Percentiles rank a stretch among this genome's conserved stretches.
Evolutionary conservation across 1,140 invertebrate genomes (phyloP).

Genomic region (Formica selysi): DNA sequence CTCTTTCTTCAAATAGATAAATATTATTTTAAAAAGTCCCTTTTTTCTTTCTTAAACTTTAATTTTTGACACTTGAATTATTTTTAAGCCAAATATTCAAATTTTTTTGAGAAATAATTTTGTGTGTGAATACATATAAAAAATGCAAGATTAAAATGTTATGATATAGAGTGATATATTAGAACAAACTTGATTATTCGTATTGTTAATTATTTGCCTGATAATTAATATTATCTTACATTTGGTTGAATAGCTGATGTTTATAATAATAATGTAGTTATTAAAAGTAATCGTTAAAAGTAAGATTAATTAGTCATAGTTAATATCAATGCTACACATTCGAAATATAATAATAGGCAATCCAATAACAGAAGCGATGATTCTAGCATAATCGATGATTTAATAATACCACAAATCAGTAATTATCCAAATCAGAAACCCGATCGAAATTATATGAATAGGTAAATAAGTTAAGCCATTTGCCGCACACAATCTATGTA

Average conservation of each 20-base stretch:
- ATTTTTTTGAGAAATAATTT: background rate
- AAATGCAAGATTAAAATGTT: background rate
- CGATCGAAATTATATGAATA: conserved; percentile 22
- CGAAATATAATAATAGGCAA: conserved; percentile 18
- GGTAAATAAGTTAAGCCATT: conserved; percentile 11
- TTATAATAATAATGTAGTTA: background rate
- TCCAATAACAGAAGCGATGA: conserved; percentile 12
- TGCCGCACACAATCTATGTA: background rate
- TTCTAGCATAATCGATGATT: conserved; percentile 33
- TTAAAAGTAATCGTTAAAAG: conserved; percentile 1
- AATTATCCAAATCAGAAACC: conserved; percentile 26
- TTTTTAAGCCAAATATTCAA: background rate
- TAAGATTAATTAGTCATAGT: conserved; percentile 24
- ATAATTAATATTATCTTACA: conserved; percentile 43
- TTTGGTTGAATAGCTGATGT: conserved; percentile 23
- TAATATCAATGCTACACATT: conserved; percentile 1
- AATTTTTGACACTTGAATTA: background rate
- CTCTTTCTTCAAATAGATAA: background rate
- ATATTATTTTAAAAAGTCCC: background rate
- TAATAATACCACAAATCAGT: conserved; percentile 30
- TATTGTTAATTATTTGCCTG: background rate
- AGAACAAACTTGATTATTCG: conserved; percentile 2
- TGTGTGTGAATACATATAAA: background rate
- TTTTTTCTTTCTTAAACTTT: background rate
- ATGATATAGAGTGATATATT: background rate